phyloP scores from a whole-genome alignment of 30 jellyfish, hydroid and myxozoan genomes.

The Pseudorhiza aurosa region DNA sequence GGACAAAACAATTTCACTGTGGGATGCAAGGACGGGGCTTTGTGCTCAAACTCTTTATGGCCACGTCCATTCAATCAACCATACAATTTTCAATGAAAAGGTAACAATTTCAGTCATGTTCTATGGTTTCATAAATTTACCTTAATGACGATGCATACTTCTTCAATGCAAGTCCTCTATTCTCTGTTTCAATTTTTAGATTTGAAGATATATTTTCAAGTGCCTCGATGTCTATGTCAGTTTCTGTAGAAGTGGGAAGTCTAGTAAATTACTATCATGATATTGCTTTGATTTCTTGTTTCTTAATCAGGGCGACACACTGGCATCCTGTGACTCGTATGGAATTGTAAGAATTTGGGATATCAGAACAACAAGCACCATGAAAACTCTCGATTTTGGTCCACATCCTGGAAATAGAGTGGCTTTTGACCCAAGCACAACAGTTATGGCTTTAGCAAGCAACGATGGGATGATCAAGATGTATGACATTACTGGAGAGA shows the following conservation, averaged over 20 bases:
- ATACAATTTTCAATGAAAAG: slow-evolving; percentile 80
- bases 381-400: slow-evolving; percentile 81
- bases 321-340: slow-evolving; percentile 96
- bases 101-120: slow-evolving; percentile 28
- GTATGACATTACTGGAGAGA: slow-evolving; percentile 73
- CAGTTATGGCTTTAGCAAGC: slow-evolving; percentile 88
- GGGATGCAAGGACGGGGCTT: slow-evolving; percentile 98
- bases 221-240: too few relatives aligned
- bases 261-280: too few relatives aligned
- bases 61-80: slow-evolving; percentile 85
- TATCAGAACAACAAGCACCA: slow-evolving; percentile 59
- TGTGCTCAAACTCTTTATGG: slow-evolving; percentile 94
- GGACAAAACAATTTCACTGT: slow-evolving; percentile 88
- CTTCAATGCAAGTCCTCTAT: too few relatives aligned
- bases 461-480: slow-evolving; percentile 90
- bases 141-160: too few relatives aligned
- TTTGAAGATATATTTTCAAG: too few relatives aligned
- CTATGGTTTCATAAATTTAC: neutral
- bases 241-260: too few relatives aligned
- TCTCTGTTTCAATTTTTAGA: too few relatives aligned
- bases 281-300: too few relatives aligned
- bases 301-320: slow-evolving; percentile 79
- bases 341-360: slow-evolving; percentile 93
- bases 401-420: slow-evolving; percentile 95
- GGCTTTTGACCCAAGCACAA: slow-evolving; percentile 94